phyloP scores from a whole-genome alignment of 2,113 vertebrate species.

The Pomatostomus ruficeps region DNA sequence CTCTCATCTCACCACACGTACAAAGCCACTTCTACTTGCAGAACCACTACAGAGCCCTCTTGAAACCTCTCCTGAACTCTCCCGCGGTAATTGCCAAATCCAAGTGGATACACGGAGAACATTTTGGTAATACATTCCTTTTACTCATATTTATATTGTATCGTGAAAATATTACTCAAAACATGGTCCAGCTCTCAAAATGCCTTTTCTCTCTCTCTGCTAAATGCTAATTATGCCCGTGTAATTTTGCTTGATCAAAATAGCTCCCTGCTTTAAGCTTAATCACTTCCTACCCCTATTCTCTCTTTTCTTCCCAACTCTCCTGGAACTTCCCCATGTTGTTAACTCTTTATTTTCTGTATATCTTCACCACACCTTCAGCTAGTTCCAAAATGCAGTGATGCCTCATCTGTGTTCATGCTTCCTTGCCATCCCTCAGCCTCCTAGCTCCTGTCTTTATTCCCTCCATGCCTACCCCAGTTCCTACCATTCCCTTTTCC shows the following conservation, averaged over 20 bases:
- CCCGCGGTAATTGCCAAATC: background rate
- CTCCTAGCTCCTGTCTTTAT: background rate
- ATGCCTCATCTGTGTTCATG: background rate
- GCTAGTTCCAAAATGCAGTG: background rate
- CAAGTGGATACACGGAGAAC: background rate
- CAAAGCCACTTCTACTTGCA: background rate
- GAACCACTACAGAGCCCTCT: background rate
- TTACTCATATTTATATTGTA: background rate
- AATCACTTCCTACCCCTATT: background rate
- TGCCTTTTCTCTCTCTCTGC: background rate
- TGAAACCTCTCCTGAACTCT: background rate
- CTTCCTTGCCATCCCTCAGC: background rate
- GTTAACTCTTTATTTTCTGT: background rate
- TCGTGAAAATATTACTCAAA: background rate
- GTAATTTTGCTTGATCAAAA: background rate
- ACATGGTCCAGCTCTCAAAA: background rate
- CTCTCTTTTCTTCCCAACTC: background rate
- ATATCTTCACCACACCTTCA: background rate
- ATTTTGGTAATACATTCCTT: background rate
- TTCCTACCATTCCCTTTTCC: background rate
- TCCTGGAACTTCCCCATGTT: background rate
- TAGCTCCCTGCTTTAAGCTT: background rate
- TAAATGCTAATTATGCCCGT: background rate
- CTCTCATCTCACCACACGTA: accelerated
- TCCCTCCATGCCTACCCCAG: background rate